Conservation (phyloP, 2,113 vertebrate genomes). For the Ovis canadensis region DNA sequence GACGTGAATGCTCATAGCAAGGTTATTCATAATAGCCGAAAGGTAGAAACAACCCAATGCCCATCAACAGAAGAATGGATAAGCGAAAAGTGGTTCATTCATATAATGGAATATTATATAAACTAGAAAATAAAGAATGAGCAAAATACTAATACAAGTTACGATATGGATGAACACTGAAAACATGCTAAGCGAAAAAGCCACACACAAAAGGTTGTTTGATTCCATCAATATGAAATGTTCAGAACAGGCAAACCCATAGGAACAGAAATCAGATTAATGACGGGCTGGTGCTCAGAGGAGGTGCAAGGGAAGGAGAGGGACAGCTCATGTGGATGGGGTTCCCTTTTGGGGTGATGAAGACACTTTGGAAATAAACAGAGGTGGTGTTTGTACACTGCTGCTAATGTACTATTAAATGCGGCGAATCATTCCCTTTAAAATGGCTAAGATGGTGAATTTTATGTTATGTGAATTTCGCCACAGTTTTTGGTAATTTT, state of each 20-base stretch:
- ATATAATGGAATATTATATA: not conserved
- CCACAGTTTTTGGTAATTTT: not conserved
- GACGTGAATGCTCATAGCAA: not conserved
- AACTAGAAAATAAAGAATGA: not conserved
- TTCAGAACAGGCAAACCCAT: not conserved
- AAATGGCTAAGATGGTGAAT: not conserved
- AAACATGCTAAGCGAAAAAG: not conserved
- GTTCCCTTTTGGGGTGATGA: not conserved
- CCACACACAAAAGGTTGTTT: not conserved
- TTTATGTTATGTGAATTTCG: not conserved
- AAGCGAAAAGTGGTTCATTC: not conserved
- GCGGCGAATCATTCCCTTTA: not conserved
- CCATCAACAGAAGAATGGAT: not conserved
- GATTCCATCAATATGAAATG: rapidly evolving
- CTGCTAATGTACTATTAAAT: not conserved
- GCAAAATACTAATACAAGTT: not conserved
- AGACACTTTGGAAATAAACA: not conserved
- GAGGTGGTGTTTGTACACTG: not conserved
- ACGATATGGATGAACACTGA: not conserved
- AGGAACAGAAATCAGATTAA: not conserved
- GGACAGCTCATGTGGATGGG: not conserved
- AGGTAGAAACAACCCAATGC: not conserved
- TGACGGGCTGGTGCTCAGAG: not conserved
- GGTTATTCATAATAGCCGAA: not conserved
- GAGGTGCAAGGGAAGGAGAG: not conserved